Conservation (phyloP, 2,888 invertebrate genomes). For the Myopa tessellatipennis region DNA sequence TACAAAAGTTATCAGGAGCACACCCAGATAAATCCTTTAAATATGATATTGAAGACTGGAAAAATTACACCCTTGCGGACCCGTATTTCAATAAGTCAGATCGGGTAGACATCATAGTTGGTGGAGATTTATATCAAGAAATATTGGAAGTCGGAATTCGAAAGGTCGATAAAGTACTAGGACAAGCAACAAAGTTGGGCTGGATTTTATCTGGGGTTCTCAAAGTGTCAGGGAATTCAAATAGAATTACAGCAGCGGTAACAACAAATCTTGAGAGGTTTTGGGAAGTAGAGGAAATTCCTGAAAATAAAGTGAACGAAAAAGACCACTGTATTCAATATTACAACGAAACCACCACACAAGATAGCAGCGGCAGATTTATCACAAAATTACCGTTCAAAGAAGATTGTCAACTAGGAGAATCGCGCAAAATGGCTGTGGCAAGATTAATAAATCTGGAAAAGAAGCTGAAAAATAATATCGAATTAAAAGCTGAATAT, state of each 20-base stretch:
- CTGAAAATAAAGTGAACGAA: too few relatives aligned
- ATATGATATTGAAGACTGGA: background rate
- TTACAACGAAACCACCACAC: too few relatives aligned
- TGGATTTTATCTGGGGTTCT: too few relatives aligned
- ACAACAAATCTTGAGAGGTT: too few relatives aligned
- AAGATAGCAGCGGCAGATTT: constrained; percentile 31
- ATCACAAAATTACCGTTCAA: constrained; percentile 7
- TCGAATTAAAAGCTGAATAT: background rate
- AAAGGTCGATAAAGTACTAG: background rate
- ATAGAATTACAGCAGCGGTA: too few relatives aligned
- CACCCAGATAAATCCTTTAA: background rate
- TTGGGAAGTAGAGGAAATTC: too few relatives aligned
- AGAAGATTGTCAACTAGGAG: background rate
- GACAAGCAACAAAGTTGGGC: constrained; percentile 8
- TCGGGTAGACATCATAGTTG: constrained; percentile 35
- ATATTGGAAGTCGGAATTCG: constrained; percentile 21
- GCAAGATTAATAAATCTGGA: too few relatives aligned
- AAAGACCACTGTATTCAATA: too few relatives aligned
- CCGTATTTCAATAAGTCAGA: constrained; percentile 14
- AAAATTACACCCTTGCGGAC: constrained; percentile 18
- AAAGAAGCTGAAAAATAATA: background rate
- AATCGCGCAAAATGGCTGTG: constrained; percentile 11
- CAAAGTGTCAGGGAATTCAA: too few relatives aligned
- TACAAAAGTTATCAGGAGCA: background rate
- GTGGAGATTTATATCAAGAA: background rate